A percentile compares a stretch with the other conserved stretches of the same genome.
phyloP scores from a whole-genome alignment of 2,888 invertebrate species.

The Dioctria linearis region DNA sequence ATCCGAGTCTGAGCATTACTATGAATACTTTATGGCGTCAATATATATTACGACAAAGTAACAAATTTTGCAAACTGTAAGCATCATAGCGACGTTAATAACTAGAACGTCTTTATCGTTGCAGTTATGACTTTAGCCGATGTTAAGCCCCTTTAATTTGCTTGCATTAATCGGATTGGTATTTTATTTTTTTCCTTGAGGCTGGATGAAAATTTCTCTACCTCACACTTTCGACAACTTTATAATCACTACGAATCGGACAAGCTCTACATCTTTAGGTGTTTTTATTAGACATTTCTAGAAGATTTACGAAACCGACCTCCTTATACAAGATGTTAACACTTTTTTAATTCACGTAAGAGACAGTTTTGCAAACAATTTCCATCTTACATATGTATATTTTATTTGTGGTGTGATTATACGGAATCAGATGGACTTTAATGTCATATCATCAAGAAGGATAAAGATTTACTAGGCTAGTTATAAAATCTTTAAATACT shows the following conservation, averaged over 20 bases:
- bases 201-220: neutral
- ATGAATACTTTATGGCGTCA: conserved; percentile 35
- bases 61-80: neutral
- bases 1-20: neutral
- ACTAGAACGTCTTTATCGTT: conserved; percentile 2
- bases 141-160: conserved; percentile 39
- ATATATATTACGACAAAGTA: conserved; percentile 3
- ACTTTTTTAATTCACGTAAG: too few relatives aligned
- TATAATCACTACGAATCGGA: conserved; percentile 14
- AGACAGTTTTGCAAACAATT: too few relatives aligned
- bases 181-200: neutral
- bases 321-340: too few relatives aligned
- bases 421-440: too few relatives aligned
- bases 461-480: too few relatives aligned
- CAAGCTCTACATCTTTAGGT: conserved; percentile 22
- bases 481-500: too few relatives aligned
- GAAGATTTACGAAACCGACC: too few relatives aligned
- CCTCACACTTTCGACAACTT: neutral
- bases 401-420: too few relatives aligned
- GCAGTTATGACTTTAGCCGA: conserved; percentile 26
- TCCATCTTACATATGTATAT: too few relatives aligned
- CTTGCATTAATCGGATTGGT: conserved; percentile 33
- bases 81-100: neutral
- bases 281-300: conserved; percentile 4
- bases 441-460: too few relatives aligned